Evolutionary conservation across 2,888 invertebrate genomes (phyloP).

Genomic region (Tribolium freemani): DNA sequence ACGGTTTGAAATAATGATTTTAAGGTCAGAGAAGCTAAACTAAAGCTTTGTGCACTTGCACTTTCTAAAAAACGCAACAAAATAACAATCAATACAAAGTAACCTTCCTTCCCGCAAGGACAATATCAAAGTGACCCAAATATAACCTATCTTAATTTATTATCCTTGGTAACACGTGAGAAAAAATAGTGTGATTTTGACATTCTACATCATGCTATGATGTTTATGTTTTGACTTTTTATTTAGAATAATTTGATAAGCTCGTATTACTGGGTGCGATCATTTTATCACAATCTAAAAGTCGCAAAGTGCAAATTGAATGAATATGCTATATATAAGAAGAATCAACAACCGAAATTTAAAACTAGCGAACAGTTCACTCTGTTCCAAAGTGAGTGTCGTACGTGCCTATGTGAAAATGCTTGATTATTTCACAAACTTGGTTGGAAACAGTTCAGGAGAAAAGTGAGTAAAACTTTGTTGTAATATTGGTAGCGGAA

Average conservation of each 20-base stretch:
- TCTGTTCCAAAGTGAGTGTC: neutral
- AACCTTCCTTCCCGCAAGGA: conserved; percentile 23
- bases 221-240: conserved; percentile 1
- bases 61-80: neutral
- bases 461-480: conserved; percentile 23
- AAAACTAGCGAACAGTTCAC: neutral
- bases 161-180: neutral
- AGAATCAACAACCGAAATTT: neutral
- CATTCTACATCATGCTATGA: conserved; percentile 3
- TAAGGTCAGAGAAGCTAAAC: neutral
- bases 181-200: neutral
- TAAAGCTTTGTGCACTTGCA: neutral
- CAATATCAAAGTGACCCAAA: conserved; percentile 15
- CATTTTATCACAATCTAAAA: neutral
- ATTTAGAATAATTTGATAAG: conserved; percentile 4
- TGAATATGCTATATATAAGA: conserved; percentile 21
- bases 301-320: conserved; percentile 21
- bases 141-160: neutral
- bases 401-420: conserved; percentile 16
- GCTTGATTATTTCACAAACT: conserved; percentile 26
- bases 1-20: neutral
- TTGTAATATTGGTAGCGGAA: neutral
- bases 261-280: neutral
- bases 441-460: neutral
- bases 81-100: neutral